These are phyloP conservation scores for Oenanthe oenanthe DNA, from an alignment of 2,113 vertebrate genomes.

Conservation along the genomic window DNA sequence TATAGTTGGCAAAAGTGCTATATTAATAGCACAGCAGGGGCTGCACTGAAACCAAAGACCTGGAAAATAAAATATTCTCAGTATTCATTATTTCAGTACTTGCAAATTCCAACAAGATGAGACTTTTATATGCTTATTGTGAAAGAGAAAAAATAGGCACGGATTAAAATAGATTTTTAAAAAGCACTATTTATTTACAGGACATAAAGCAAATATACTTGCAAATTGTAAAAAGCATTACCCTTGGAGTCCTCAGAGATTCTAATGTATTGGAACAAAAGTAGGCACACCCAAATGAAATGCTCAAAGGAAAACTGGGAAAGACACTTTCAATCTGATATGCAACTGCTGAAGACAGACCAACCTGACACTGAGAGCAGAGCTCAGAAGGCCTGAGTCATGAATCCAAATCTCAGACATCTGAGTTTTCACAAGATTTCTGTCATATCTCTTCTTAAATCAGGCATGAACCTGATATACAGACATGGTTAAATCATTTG, in stretches of 20 bases:
- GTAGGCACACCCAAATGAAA: neutral
- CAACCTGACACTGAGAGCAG: neutral
- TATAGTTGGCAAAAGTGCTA: neutral
- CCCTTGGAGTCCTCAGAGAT: neutral
- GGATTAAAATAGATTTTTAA: constrained; percentile 1
- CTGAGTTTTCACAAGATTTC: neutral
- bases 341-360: neutral
- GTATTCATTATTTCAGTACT: constrained; percentile 18
- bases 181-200: neutral
- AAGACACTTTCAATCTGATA: neutral
- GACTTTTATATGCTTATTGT: neutral
- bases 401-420: neutral
- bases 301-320: neutral
- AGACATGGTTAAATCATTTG: neutral
- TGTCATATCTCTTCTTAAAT: neutral
- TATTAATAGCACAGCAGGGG: constrained; percentile 52
- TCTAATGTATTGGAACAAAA: neutral
- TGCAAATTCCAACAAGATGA: neutral
- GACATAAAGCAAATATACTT: constrained; percentile 21
- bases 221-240: neutral
- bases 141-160: neutral
- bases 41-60: constrained; percentile 24
- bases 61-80: constrained; percentile 38
- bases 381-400: neutral
- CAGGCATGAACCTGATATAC: neutral